phyloP scores from a whole-genome alignment of 2,797 vertebrate genomes.

The Hozukius guyotensis region DNA sequence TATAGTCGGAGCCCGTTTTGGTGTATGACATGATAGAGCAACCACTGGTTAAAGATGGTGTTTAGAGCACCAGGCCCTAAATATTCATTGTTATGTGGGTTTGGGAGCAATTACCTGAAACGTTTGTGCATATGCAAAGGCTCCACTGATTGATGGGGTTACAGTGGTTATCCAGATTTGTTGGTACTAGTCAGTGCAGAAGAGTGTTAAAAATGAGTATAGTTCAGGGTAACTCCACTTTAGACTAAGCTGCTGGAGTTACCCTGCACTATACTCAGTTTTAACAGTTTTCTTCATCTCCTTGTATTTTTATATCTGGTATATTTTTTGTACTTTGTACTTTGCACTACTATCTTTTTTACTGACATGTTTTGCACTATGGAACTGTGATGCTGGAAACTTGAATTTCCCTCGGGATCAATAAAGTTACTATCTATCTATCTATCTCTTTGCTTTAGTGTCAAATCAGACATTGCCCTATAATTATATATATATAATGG shows the following conservation, averaged over 20 bases:
- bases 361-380: too few relatives aligned
- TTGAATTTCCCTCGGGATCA: too few relatives aligned
- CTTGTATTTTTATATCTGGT: too few relatives aligned
- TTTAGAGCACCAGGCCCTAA: conserved; percentile 15
- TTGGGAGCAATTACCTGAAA: conserved; percentile 40
- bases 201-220: too few relatives aligned
- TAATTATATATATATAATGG: neutral
- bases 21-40: neutral
- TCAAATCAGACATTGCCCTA: conserved; percentile 29
- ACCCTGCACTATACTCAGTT: too few relatives aligned
- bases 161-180: conserved; percentile 28
- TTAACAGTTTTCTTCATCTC: too few relatives aligned
- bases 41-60: neutral
- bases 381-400: too few relatives aligned
- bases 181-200: conserved; percentile 2
- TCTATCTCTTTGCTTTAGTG: neutral
- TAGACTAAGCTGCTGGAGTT: too few relatives aligned
- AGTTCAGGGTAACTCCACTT: too few relatives aligned
- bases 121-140: conserved; percentile 29
- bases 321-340: too few relatives aligned
- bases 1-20: conserved; percentile 46
- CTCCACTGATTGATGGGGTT: conserved; percentile 18
- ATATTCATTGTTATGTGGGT: conserved; percentile 45
- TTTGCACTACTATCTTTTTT: too few relatives aligned
- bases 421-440: too few relatives aligned